phyloP scores from a whole-genome alignment of 2,113 vertebrate species.

The Chrysochloris asiatica region DNA sequence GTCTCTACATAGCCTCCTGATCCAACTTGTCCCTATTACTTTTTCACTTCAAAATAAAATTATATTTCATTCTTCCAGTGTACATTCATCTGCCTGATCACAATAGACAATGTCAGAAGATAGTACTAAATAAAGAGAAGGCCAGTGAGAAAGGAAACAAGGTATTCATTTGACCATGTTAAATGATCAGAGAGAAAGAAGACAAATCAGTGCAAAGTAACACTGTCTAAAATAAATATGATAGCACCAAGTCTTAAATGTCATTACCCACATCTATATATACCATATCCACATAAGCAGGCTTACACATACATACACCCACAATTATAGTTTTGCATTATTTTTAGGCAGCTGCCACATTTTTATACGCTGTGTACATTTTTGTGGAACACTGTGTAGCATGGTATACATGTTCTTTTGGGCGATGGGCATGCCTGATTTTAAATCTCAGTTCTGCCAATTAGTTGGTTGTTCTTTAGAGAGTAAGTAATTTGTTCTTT shows the following conservation, averaged over 20 bases:
- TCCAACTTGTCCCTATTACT: not conserved
- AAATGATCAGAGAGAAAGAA: conserved; percentile 45
- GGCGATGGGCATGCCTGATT: not conserved
- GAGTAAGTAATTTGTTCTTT: not conserved
- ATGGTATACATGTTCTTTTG: not conserved
- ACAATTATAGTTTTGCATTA: fast-evolving
- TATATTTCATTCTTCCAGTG: conserved; percentile 39
- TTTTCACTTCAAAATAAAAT: conserved; percentile 52
- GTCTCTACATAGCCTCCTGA: not conserved
- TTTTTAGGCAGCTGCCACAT: not conserved
- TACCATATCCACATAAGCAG: not conserved
- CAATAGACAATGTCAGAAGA: conserved; percentile 51
- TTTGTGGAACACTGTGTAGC: fast-evolving
- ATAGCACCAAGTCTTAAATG: not conserved
- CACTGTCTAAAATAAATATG: not conserved
- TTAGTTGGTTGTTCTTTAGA: not conserved
- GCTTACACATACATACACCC: fast-evolving
- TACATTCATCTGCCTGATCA: conserved; percentile 47
- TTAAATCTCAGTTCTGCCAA: not conserved
- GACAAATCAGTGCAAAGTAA: not conserved
- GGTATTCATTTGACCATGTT: conserved; percentile 49
- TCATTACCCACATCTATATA: not conserved
- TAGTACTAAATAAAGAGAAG: conserved; percentile 56
- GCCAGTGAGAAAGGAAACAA: conserved; percentile 46
- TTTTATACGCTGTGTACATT: not conserved